These are phyloP conservation scores for Hypomesus transpacificus DNA, from an alignment of 2,113 vertebrate species.

Conservation along the genomic window DNA sequence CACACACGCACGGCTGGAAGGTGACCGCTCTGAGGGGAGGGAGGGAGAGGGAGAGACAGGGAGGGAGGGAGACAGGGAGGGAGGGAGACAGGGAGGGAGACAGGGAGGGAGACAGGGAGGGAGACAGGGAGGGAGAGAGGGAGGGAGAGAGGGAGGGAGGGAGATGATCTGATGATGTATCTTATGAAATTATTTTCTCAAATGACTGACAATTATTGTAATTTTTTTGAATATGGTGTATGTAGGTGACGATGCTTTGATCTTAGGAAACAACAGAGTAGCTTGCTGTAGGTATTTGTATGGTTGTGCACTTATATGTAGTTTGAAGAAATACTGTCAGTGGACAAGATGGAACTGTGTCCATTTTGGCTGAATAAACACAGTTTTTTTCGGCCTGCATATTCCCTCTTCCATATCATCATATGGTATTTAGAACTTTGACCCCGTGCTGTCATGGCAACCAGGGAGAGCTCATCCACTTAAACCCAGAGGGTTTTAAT, in stretches of 20 bases:
- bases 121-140: neutral
- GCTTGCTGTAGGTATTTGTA: neutral
- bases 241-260: conserved; percentile 24
- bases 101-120: no score
- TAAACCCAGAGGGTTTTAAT: conserved; percentile 55
- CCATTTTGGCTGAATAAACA: no score
- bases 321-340: no score
- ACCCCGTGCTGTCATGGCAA: conserved; percentile 48
- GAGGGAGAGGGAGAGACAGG: neutral
- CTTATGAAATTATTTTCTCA: neutral
- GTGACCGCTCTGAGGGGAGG: conserved; percentile 79
- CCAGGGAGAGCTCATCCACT: conserved; percentile 41
- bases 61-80: no score
- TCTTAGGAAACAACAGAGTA: neutral
- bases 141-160: neutral
- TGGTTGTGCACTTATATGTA: neutral
- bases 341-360: no score
- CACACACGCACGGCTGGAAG: conserved; percentile 90
- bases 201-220: neutral
- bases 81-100: no score
- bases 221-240: neutral
- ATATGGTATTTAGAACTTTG: conserved; percentile 42
- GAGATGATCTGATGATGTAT: neutral
- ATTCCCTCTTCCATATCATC: neutral
- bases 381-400: no score